phyloP scores from a whole-genome alignment of 2,113 vertebrate genomes.

The Forbesichthys agassizii region DNA sequence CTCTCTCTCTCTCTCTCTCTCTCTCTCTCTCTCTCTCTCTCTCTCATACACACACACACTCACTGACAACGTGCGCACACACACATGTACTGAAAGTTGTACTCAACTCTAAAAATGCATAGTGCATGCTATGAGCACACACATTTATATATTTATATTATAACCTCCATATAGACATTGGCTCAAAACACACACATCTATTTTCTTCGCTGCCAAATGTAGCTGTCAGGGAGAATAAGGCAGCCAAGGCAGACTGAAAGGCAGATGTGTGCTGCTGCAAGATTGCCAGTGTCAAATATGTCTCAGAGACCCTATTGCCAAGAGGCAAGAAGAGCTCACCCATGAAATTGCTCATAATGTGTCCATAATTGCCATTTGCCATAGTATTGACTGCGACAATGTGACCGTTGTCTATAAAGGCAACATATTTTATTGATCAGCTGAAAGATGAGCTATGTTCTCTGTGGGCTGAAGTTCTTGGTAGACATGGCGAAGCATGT shows the following conservation, averaged over 20 bases:
- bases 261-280: conserved; percentile 54
- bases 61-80: background rate
- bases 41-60: background rate
- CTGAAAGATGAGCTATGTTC: conserved; percentile 49
- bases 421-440: conserved; percentile 61
- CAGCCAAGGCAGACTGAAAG: conserved; percentile 51
- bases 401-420: conserved; percentile 57
- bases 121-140: background rate
- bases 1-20: too few species aligned
- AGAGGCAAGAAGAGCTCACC: conserved; percentile 63
- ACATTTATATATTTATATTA: background rate
- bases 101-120: too few species aligned
- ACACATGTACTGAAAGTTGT: background rate
- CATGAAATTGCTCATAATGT: conserved; percentile 77
- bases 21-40: background rate
- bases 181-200: conserved; percentile 37
- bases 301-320: conserved; percentile 65
- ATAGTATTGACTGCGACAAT: conserved; percentile 69
- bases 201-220: conserved; percentile 39
- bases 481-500: conserved; percentile 18
- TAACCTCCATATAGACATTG: conserved; percentile 3
- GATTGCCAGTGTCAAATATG: conserved; percentile 57
- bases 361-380: conserved; percentile 72
- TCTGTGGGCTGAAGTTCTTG: conserved; percentile 41
- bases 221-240: conserved; percentile 42